Evolutionary conservation across 1,140 invertebrate genomes (phyloP).

Genomic region (Thaumatotibia leucotreta): DNA sequence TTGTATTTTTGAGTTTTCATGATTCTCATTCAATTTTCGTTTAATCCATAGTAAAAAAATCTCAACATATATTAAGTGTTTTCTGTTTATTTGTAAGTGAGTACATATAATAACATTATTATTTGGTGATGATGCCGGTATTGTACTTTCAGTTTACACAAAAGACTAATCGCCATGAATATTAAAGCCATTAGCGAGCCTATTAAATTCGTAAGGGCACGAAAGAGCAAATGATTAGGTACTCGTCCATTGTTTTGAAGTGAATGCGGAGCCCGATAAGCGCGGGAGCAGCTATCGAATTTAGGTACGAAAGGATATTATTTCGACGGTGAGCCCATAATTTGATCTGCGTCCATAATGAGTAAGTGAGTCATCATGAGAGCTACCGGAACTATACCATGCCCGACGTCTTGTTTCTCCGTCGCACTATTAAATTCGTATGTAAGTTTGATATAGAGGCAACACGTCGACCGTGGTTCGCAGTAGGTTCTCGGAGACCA

Average conservation of each 20-base stretch:
- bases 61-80: no score
- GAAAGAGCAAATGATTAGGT: conserved; percentile 38
- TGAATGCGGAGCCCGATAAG: conserved; percentile 27
- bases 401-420: no score
- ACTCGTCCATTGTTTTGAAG: conserved; percentile 60
- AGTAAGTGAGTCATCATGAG: background rate
- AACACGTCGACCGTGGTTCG: no score
- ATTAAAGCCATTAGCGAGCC: conserved; percentile 14
- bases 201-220: conserved; percentile 36
- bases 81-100: background rate
- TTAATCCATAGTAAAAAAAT: no score
- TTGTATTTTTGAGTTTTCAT: no score
- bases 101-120: background rate
- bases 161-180: conserved; percentile 17
- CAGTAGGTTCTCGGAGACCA: no score
- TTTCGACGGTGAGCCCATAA: background rate
- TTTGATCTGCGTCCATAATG: background rate
- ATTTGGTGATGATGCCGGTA: background rate
- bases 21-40: no score
- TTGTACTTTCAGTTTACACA: background rate
- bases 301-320: background rate
- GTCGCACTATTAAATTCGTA: no score
- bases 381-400: no score
- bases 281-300: background rate
- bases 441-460: no score